These are phyloP conservation scores for Elysia chlorotica DNA, from an alignment of 1,140 invertebrate genomes.

Conservation along the genomic window DNA sequence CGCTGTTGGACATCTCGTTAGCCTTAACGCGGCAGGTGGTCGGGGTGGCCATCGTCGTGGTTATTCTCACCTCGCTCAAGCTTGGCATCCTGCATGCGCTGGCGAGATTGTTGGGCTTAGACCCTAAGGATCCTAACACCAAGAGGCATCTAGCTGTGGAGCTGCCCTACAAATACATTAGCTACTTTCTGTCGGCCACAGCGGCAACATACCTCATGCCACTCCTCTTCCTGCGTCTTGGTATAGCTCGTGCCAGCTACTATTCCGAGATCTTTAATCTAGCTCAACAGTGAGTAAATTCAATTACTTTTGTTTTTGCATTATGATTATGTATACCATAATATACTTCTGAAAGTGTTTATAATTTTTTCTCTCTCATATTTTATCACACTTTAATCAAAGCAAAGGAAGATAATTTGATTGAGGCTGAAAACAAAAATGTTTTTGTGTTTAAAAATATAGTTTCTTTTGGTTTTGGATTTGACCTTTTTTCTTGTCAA, in stretches of 20 bases:
- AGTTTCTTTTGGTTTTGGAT: too few species aligned
- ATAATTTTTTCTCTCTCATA: too few species aligned
- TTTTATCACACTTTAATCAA: too few species aligned
- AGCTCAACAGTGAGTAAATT: too few species aligned
- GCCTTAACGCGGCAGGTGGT: conserved; percentile 75
- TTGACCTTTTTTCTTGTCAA: too few species aligned
- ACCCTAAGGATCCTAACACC: conserved; percentile 60
- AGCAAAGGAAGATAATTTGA: too few species aligned
- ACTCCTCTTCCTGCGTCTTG: conserved; percentile 1
- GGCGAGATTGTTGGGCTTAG: conserved; percentile 72
- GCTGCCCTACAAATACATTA: conserved; percentile 78
- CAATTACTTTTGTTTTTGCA: too few species aligned
- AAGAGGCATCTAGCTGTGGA: conserved; percentile 68
- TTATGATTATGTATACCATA: too few species aligned
- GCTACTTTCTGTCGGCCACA: conserved; percentile 62
- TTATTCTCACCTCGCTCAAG: conserved; percentile 73
- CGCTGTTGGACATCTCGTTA: conserved; percentile 73
- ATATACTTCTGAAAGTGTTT: too few species aligned
- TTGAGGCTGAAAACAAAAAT: too few species aligned
- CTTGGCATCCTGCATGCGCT: conserved; percentile 72
- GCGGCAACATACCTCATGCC: conserved; percentile 78
- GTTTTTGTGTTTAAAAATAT: too few species aligned
- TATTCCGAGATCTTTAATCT: conserved; percentile 16
- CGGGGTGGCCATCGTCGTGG: conserved; percentile 75
- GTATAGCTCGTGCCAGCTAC: conserved; percentile 9